These are phyloP conservation scores for Nannospalax galili DNA, from an alignment of 2,113 vertebrate species.

Conservation along the genomic window DNA sequence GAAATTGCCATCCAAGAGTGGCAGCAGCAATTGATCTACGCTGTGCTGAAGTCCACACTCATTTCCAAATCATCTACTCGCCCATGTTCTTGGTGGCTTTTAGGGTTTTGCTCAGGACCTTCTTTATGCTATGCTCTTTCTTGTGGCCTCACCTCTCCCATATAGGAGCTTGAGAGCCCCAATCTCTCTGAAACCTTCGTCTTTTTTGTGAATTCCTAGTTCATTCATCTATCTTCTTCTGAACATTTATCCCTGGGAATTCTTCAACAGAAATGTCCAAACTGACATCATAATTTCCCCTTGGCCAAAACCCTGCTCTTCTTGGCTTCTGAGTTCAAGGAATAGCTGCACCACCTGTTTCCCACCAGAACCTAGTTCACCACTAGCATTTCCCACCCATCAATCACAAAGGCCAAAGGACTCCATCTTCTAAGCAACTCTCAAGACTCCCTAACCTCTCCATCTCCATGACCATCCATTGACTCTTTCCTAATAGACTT, in stretches of 20 bases:
- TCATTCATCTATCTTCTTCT: not conserved
- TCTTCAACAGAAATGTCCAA: not conserved
- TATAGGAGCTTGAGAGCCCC: not conserved
- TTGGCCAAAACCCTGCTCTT: not conserved
- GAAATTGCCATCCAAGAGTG: not conserved
- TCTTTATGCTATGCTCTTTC: not conserved
- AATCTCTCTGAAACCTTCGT: not conserved
- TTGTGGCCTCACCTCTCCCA: not conserved
- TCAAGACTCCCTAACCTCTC: not conserved
- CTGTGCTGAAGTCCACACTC: not conserved
- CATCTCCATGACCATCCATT: not conserved
- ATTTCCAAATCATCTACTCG: not conserved
- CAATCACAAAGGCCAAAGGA: not conserved
- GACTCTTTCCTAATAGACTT: not conserved
- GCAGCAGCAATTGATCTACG: no score
- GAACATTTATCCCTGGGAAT: not conserved
- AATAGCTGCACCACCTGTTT: not conserved
- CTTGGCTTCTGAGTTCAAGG: not conserved
- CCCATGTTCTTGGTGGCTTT: not conserved
- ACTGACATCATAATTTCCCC: not conserved
- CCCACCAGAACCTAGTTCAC: not conserved
- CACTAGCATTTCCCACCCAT: not conserved
- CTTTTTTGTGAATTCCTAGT: not conserved
- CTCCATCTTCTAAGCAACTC: not conserved
- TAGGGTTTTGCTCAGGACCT: not conserved